Evolutionary conservation across 2,113 vertebrate genomes (phyloP).

Genomic region (Nematolebias whitei): DNA sequence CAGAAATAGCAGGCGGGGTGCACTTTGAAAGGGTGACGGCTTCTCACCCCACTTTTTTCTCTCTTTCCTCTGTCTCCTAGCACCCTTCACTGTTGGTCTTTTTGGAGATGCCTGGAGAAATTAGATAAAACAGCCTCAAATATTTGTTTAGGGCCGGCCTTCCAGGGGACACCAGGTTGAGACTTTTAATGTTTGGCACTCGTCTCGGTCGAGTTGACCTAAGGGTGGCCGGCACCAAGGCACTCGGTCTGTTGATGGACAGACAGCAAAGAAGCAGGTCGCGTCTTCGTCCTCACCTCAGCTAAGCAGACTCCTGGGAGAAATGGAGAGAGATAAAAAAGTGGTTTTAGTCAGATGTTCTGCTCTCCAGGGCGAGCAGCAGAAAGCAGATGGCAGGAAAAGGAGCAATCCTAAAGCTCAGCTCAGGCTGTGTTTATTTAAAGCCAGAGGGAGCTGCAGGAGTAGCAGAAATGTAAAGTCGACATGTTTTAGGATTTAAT

Average conservation of each 20-base stretch:
- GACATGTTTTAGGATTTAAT: conserved; percentile 29
- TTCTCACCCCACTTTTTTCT: conserved; percentile 56
- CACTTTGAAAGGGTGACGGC: conserved; percentile 66
- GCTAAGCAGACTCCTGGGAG: conserved; percentile 56
- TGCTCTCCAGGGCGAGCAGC: conserved; percentile 25
- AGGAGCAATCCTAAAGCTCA: conserved; percentile 28
- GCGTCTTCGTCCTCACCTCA: conserved; percentile 59
- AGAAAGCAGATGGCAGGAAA: conserved; percentile 58
- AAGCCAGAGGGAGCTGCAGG: conserved; percentile 49
- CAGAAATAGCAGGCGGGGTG: conserved; percentile 77
- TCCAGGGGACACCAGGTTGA: conserved; percentile 46
- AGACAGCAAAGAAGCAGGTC: conserved; percentile 48
- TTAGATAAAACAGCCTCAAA: conserved; percentile 69
- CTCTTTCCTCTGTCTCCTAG: conserved; percentile 46
- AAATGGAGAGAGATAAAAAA: conserved; percentile 36
- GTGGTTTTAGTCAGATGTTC: conserved; percentile 48
- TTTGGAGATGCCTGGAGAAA: conserved; percentile 52
- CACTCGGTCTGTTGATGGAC: conserved; percentile 59
- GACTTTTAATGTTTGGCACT: conserved; percentile 62
- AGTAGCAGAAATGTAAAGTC: conserved; percentile 23
- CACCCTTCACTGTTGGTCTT: conserved; percentile 60
- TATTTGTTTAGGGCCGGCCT: conserved; percentile 72
- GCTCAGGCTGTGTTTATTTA: conserved; percentile 46
- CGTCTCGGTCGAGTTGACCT: conserved; percentile 59
- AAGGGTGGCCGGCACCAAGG: conserved; percentile 62